These are phyloP conservation scores for Platysteira castanea DNA, from an alignment of 2,113 vertebrate species.

Conservation along the genomic window DNA sequence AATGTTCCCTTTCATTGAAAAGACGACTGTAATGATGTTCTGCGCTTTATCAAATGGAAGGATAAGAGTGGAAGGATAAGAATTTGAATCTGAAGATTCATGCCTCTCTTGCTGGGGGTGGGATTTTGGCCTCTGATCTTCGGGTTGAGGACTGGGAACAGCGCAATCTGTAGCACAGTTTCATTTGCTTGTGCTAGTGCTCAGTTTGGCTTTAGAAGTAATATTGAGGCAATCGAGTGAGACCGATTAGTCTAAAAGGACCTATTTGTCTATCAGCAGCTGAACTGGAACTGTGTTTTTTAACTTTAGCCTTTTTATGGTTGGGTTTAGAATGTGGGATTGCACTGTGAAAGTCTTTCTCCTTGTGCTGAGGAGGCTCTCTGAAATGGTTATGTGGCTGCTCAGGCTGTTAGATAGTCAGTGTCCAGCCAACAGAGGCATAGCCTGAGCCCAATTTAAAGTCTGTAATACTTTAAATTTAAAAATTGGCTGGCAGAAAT, in stretches of 20 bases:
- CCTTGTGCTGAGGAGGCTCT: neutral
- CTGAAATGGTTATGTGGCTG: neutral
- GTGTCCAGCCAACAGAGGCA: neutral
- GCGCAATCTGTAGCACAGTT: neutral
- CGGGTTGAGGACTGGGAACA: neutral
- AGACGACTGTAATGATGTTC: neutral
- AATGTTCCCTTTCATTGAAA: conserved; percentile 39
- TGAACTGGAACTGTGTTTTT: neutral
- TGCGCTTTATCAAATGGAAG: conserved; percentile 6
- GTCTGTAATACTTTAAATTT: neutral
- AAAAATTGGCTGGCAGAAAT: neutral
- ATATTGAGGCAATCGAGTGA: rapidly evolving
- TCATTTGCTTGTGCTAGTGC: neutral
- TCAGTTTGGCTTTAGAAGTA: neutral
- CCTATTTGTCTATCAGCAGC: neutral
- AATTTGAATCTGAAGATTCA: neutral
- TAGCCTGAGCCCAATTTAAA: neutral
- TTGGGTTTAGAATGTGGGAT: neutral
- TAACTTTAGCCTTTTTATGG: neutral
- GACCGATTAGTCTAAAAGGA: neutral
- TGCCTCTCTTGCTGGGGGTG: neutral
- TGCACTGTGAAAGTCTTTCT: neutral
- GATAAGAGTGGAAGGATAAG: neutral
- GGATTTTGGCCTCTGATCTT: neutral
- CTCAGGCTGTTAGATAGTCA: neutral